Base-by-base conservation (phyloP, 1,140 invertebrate species). In the Drosophila rhopaloa region DNA sequence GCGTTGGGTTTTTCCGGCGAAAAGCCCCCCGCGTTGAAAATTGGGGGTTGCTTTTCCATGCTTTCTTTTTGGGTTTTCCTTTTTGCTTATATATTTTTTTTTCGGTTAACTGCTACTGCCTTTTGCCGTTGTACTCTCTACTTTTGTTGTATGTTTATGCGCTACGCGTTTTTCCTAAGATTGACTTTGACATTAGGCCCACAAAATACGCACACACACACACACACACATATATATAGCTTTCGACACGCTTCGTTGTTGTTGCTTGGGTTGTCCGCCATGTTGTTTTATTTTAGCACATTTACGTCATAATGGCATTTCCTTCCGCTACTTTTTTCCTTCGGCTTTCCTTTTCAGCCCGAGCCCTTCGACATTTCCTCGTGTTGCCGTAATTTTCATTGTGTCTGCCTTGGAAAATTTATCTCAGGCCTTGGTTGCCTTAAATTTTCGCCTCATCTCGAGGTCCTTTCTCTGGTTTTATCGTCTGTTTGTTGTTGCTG, bases 261-360 rank as follows among this genome's bases (percentile, higher is more conserved):
- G 81, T 67, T 68, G 78, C 68, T 86, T 54, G 58, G 67, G 79
- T 70, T 88, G 83, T 89, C 83, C 84, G 83, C 83, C 83, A 88
- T 88, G 84, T 89, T 89, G 84, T 89, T 89, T 89, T 89, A 89
- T 89, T 89, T 89, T 84, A 89, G 84, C 84, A 89, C 84, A 89
- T 89, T 89, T 89, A 89, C 84, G 84, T 89, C 84, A 89, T 89
- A 89, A 89, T 89, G 84, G 84, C 84, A 89, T 89, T 89, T 89
- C 84, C 84, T 89, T 84, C 84, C 84, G 85, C 74, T 78, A 56
- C 63, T 70, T 77, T 68, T 76, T 75, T 38, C 55, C 76, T 77
- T 77, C 74, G 32, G 38, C 43, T 68, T 79, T 59, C 61, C 67
- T 41, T 62, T 54, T 77, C 54, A 41, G 54, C 74, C 60, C 66